Evolutionary conservation across 2,113 vertebrate genomes (phyloP).

Genomic region (Oncorhynchus gorbuscha): DNA sequence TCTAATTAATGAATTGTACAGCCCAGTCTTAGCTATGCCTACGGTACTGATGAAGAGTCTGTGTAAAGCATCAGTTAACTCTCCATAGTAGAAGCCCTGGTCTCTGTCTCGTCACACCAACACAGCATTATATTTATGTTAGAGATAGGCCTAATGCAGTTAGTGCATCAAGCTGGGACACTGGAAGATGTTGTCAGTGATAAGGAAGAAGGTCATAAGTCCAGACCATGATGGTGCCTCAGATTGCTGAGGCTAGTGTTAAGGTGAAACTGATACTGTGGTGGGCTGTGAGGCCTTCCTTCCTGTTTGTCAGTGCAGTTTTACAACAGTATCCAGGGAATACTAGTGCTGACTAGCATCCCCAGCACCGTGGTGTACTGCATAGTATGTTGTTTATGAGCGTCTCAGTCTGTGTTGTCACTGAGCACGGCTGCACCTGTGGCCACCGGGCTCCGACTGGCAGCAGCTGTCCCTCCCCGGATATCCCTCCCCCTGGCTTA

Average conservation of each 20-base stretch:
- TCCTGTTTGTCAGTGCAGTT: conserved; percentile 46
- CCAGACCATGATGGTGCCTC: conserved; percentile 30
- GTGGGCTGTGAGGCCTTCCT: not conserved
- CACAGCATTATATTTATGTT: not conserved
- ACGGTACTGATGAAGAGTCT: no score
- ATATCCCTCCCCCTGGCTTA: no score
- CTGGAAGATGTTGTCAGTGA: not conserved
- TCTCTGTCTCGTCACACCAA: not conserved
- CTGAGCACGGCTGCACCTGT: not conserved
- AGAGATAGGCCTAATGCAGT: not conserved
- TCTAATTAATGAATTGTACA: no score
- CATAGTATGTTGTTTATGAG: not conserved
- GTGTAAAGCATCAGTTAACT: not conserved
- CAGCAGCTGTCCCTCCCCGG: conserved; percentile 11
- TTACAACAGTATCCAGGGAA: conserved; percentile 45
- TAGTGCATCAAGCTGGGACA: not conserved
- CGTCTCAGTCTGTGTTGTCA: not conserved
- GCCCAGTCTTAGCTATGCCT: no score
- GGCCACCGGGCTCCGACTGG: conserved; percentile 29
- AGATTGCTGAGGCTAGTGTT: conserved; percentile 31
- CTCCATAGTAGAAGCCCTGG: not conserved
- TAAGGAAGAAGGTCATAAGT: conserved; percentile 19
- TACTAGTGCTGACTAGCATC: conserved; percentile 38
- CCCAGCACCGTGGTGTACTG: not conserved
- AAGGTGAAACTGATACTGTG: conserved; percentile 45